phyloP scores from a whole-genome alignment of 2,113 vertebrate genomes.

The Semicossyphus pulcher region DNA sequence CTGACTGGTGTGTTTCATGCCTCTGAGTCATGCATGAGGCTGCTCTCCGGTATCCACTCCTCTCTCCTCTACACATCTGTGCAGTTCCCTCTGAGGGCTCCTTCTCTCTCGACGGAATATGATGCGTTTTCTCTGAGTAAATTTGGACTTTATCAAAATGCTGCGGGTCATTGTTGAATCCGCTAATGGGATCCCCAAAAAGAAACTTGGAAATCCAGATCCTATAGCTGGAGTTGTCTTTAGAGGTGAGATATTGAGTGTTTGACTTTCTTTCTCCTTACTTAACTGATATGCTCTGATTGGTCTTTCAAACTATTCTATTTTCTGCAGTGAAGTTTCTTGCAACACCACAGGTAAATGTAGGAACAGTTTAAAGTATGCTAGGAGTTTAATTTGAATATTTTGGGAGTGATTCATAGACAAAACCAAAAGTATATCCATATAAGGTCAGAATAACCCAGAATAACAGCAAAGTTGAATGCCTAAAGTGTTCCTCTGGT shows the following conservation, averaged over 20 bases:
- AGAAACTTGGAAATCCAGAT: slow-evolving; percentile 93
- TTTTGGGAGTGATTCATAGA: slow-evolving; percentile 31
- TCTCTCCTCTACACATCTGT: slow-evolving; percentile 8
- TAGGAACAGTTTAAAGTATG: not conserved
- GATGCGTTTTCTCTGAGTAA: not conserved
- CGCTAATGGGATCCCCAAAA: slow-evolving; percentile 91
- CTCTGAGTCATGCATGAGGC: slow-evolving; percentile 43
- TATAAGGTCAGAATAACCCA: slow-evolving; percentile 67
- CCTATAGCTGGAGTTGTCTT: slow-evolving; percentile 90
- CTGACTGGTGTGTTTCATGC: not conserved
- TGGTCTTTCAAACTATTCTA: too few species aligned
- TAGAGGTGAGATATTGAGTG: slow-evolving; percentile 93
- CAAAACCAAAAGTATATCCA: slow-evolving; percentile 40
- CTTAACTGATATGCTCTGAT: too few species aligned
- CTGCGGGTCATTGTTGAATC: slow-evolving; percentile 92
- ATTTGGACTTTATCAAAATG: slow-evolving; percentile 79
- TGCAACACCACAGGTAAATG: too few species aligned
- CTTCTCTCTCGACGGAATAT: slow-evolving; percentile 13
- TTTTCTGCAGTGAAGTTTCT: too few species aligned
- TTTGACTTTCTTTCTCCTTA: too few species aligned
- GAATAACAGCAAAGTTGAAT: slow-evolving; percentile 1
- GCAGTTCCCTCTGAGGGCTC: slow-evolving; percentile 18
- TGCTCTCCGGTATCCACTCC: slow-evolving; percentile 6
- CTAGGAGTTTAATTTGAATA: not conserved
- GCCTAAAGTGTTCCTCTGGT: not conserved